Conservation (phyloP, 2,113 vertebrate genomes). For the Tiliqua scincoides region DNA sequence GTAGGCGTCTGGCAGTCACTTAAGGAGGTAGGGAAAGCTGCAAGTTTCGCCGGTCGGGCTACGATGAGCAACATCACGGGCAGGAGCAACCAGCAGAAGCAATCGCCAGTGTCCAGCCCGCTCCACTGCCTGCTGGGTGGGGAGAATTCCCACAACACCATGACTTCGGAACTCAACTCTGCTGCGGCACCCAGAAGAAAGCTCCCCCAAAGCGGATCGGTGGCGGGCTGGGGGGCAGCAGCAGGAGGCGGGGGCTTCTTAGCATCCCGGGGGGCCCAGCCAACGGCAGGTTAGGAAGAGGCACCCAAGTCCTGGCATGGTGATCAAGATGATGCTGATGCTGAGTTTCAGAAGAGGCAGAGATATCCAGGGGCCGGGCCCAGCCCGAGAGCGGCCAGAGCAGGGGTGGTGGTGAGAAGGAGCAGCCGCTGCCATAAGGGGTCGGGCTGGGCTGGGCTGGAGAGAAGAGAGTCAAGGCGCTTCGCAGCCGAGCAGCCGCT, state of each 20-base stretch:
- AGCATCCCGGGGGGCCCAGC: constrained; percentile 46
- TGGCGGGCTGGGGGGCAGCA: neutral
- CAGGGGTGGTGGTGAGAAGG: neutral
- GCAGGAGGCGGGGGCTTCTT: constrained; percentile 12
- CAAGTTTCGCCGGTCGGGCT: constrained; percentile 84
- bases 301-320: neutral
- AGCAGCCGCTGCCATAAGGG: constrained; percentile 37
- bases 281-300: constrained; percentile 15
- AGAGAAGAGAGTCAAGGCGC: neutral
- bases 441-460: constrained; percentile 6
- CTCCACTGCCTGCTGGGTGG: constrained; percentile 75
- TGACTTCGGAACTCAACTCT: constrained; percentile 75
- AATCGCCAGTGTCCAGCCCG: constrained; percentile 78
- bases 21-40: constrained; percentile 95
- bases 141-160: constrained; percentile 75
- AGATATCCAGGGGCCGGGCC: neutral
- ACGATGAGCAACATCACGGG: constrained; percentile 73
- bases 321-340: neutral
- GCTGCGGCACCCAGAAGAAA: constrained; percentile 25
- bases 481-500: constrained; percentile 23
- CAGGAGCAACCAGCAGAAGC: constrained; percentile 78
- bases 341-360: neutral
- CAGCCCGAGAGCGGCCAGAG: neutral
- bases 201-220: constrained; percentile 27
- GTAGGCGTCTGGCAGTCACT: constrained; percentile 98